phyloP scores from a whole-genome alignment of 2,113 vertebrate genomes.

The Pavo muticus region DNA sequence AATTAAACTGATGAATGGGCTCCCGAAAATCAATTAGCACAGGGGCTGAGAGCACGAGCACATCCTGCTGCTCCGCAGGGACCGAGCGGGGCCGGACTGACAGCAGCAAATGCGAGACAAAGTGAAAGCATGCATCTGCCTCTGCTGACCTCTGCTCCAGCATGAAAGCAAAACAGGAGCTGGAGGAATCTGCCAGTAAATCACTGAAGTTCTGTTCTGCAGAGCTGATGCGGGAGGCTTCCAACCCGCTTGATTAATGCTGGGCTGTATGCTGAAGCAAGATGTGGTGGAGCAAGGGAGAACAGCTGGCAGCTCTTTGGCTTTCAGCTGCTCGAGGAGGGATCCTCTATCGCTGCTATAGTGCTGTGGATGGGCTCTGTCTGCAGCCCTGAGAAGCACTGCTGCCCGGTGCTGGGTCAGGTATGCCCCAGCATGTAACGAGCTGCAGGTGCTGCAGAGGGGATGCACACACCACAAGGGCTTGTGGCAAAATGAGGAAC shows the following conservation, averaged over 20 bases:
- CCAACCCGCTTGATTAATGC: slow-evolving; percentile 66
- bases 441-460: slow-evolving; percentile 62
- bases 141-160: slow-evolving; percentile 81
- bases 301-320: not conserved
- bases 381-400: too few relatives aligned
- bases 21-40: slow-evolving; percentile 91
- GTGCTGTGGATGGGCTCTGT: too few relatives aligned
- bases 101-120: slow-evolving; percentile 88
- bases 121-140: slow-evolving; percentile 42
- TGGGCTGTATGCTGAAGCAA: slow-evolving; percentile 43
- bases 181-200: slow-evolving; percentile 83
- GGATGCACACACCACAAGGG: not conserved
- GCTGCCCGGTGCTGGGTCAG: not conserved
- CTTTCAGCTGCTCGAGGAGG: not conserved
- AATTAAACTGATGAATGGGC: slow-evolving; percentile 73
- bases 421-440: slow-evolving; percentile 55
- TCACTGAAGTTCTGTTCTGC: slow-evolving; percentile 73
- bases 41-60: slow-evolving; percentile 73
- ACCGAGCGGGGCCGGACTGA: slow-evolving; percentile 76
- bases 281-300: not conserved
- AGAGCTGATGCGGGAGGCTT: slow-evolving; percentile 47
- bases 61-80: slow-evolving; percentile 78
- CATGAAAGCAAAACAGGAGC: slow-evolving; percentile 86
- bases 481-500: not conserved
- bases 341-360: not conserved